Evolutionary conservation across 2,113 vertebrate species (phyloP).

Genomic region (Noturus placidus): DNA sequence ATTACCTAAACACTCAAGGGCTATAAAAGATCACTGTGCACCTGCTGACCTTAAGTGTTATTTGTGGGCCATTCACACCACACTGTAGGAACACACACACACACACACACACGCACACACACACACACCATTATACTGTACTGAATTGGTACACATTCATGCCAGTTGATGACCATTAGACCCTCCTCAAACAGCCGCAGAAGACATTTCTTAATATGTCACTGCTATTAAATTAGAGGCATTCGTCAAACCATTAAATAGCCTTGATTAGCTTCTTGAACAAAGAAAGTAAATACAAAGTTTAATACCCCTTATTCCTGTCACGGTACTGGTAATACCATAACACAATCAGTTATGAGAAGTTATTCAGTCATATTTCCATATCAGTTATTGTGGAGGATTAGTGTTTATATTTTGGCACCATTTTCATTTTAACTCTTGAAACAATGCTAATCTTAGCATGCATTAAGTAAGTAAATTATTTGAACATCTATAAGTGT

Average conservation of each 20-base stretch:
- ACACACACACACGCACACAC: not conserved
- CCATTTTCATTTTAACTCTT: not conserved
- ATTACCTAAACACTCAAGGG: conserved; percentile 38
- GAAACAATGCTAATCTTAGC: not conserved
- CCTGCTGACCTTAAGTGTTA: conserved; percentile 39
- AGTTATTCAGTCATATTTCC: not conserved
- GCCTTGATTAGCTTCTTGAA: not conserved
- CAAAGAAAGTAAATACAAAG: conserved; percentile 4
- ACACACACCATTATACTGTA: conserved; percentile 10
- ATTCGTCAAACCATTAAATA: not conserved
- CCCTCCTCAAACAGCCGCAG: not conserved
- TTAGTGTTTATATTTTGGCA: not conserved
- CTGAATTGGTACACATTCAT: not conserved
- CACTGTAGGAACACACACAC: conserved; percentile 10
- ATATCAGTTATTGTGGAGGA: not conserved
- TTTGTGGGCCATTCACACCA: conserved; percentile 47
- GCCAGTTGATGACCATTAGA: not conserved
- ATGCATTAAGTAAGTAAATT: not conserved
- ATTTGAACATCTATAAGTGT: not conserved
- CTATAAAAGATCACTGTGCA: conserved; percentile 21
- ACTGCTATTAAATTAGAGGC: not conserved
- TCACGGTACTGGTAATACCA: not conserved
- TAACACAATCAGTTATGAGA: not conserved
- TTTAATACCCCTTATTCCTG: not conserved
- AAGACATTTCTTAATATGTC: not conserved